Base-by-base conservation (phyloP, 1,140 invertebrate genomes). In the Hyles vespertilio region DNA sequence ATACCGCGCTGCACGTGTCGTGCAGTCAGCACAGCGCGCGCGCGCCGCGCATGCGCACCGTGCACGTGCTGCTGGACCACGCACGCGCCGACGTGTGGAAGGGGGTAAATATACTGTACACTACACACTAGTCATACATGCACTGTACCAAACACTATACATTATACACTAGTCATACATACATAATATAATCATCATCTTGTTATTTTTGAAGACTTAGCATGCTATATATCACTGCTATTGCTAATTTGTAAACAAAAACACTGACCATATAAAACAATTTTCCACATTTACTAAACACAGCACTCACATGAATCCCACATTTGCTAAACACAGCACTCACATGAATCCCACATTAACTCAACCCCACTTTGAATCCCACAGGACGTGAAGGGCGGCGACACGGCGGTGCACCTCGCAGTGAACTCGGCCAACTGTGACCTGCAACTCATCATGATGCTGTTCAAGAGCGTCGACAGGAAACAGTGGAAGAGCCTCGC, bases 381-480 rank as follows among this genome's bases (percentile, higher is more conserved):
- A 5, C 58, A 86, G 81, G 79, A 86, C 10, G 60, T 74, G 5
- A 84, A 82, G 46, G 78, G 79, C 3, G 79, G 79, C 3, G 84
- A 87, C 67, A 81, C 84, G 1, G 67, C 80, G 0, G 57, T 84
- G 2, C 84, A 87, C 36, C 43, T 83, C 36, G 81, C 81, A 0
- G 77, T 87, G 9, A 84, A 81, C 63, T 81, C 81, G 0, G 62
- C 66, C 0, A 68, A 57, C 32, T 81, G 81, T 54, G 74, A 77
- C 44, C 58, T 87, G 0, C 54, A 66, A 0, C 59, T 84, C 1
- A 55, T 87, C 1, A 62, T 87, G 70, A 49, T 77, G 40, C 57
- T 83, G 48, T 84, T 87, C 72, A 63, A 67, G 5, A 68, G 75
- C 2, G 51, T 78, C 8, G 74, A 77, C 10, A 51, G 79, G 3